Evolutionary conservation across 1,140 invertebrate genomes (phyloP).

Genomic region (Ostrea denselamellosa): DNA sequence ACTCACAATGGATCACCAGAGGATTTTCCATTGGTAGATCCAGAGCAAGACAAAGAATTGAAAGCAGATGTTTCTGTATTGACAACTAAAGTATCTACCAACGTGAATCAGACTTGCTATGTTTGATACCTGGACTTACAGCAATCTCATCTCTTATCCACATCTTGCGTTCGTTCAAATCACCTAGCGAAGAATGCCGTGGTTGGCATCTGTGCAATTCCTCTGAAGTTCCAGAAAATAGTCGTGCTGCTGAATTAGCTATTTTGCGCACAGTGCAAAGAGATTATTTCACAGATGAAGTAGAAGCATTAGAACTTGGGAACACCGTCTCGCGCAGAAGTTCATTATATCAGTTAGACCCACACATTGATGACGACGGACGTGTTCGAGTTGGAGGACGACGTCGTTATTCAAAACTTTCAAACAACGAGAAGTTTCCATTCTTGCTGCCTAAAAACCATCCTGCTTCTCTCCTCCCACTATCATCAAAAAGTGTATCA

Average conservation of each 20-base stretch:
- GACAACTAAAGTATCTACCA: no score
- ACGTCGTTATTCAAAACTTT: no score
- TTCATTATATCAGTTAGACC: no score
- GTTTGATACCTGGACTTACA: not conserved
- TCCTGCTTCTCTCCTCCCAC: not conserved
- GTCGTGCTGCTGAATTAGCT: no score
- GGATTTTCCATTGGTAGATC: conserved; percentile 25
- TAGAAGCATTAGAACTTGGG: no score
- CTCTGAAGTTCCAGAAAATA: not conserved
- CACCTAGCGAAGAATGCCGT: not conserved
- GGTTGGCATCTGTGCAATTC: not conserved
- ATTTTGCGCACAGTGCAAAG: no score
- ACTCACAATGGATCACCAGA: not conserved
- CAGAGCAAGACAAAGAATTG: not conserved
- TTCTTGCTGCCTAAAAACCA: not conserved
- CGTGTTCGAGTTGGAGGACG: no score
- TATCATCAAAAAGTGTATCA: not conserved
- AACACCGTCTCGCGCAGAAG: not conserved
- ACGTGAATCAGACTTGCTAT: not conserved
- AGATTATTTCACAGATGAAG: no score
- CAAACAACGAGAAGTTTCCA: no score
- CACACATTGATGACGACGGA: no score
- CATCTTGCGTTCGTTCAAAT: not conserved
- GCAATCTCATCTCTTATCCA: not conserved
- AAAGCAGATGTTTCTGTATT: not conserved